Evolutionary conservation across 2,113 vertebrate genomes (phyloP).

Genomic region (Centropus unirufus): DNA sequence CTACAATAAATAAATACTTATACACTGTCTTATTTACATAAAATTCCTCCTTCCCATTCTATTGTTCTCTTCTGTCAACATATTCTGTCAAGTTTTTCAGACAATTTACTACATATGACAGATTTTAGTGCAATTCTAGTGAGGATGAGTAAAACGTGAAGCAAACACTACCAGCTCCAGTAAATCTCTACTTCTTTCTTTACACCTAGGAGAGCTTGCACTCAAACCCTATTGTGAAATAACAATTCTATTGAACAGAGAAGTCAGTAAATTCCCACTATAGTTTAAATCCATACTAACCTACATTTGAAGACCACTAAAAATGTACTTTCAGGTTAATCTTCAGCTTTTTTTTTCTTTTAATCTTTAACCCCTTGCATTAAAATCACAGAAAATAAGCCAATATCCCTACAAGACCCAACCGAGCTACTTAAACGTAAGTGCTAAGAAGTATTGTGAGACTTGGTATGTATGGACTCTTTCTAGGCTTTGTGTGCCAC

Average conservation of each 20-base stretch:
- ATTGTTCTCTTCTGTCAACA: neutral
- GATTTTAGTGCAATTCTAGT: neutral
- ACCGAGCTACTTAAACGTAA: neutral
- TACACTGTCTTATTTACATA: neutral
- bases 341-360: neutral
- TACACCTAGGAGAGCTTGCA: neutral
- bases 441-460: neutral
- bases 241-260: neutral
- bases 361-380: neutral
- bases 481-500: neutral
- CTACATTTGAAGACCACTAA: neutral
- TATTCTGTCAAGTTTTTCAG: neutral
- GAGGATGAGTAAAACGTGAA: neutral
- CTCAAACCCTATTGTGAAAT: fast-evolving
- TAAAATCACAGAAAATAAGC: neutral
- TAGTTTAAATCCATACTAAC: slow-evolving; percentile 3
- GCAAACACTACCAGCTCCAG: neutral
- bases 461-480: neutral
- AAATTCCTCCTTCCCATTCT: neutral
- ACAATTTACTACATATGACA: neutral
- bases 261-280: slow-evolving; percentile 5
- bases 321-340: neutral
- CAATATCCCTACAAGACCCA: neutral
- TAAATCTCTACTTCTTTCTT: slow-evolving; percentile 4
- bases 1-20: slow-evolving; percentile 23